Percentiles rank a stretch among this genome's conserved stretches.
These are phyloP conservation scores for Agriopis aurantiaria DNA, from an alignment of 2,888 invertebrate species.

Conservation along the genomic window DNA sequence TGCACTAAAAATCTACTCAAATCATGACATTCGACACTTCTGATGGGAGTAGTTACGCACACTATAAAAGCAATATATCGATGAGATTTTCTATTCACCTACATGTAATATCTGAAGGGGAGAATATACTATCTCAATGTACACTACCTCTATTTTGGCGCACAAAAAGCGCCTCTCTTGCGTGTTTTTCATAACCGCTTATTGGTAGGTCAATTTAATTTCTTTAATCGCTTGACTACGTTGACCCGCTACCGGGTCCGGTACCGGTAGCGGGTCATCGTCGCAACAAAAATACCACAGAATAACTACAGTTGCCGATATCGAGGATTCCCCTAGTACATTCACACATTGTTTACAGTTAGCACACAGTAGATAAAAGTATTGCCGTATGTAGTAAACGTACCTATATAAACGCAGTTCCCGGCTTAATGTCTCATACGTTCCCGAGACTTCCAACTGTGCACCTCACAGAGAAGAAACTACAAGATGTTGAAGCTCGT, in stretches of 20 bases:
- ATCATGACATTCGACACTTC: too few species aligned
- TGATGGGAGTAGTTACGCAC: too few species aligned
- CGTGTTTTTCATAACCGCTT: not conserved
- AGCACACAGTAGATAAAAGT: not conserved
- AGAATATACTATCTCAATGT: too few species aligned
- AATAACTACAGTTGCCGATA: slow-evolving; percentile 18
- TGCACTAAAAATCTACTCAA: too few species aligned
- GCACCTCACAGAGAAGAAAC: not conserved
- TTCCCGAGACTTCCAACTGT: slow-evolving; percentile 13
- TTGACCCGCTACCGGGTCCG: not conserved
- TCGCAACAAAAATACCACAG: slow-evolving; percentile 15
- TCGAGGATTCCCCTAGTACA: slow-evolving; percentile 39
- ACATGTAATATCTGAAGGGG: too few species aligned
- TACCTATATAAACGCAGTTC: slow-evolving; percentile 35
- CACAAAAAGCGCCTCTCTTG: too few species aligned
- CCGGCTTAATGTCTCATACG: not conserved
- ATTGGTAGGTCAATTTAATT: not conserved
- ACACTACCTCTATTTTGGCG: too few species aligned
- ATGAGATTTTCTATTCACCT: too few species aligned
- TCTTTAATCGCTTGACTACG: slow-evolving; percentile 13
- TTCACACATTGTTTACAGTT: slow-evolving; percentile 16
- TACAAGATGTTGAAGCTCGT: slow-evolving; percentile 46
- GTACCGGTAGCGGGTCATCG: too few species aligned
- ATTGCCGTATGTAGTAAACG: not conserved
- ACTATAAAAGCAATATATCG: too few species aligned